A percentile compares a stretch with the other conserved stretches of the same genome.
phyloP scores from a whole-genome alignment of 2,888 invertebrate genomes.

The Epicampocera succincta region DNA sequence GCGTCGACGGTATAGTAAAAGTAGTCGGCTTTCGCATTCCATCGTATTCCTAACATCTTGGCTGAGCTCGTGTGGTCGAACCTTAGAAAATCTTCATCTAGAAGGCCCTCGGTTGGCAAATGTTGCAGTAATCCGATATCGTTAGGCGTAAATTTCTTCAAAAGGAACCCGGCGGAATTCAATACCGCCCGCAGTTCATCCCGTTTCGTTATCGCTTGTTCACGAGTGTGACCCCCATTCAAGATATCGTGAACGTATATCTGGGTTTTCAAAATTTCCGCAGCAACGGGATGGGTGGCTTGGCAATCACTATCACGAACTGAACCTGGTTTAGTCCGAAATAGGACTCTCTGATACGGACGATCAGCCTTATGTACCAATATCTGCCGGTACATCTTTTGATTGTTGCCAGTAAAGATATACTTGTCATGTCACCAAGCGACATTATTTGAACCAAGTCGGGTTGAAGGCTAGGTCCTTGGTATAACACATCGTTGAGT shows the following conservation, averaged over 20 bases:
- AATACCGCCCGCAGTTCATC: not conserved
- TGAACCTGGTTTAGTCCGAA: too few species aligned
- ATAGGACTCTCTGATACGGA: too few species aligned
- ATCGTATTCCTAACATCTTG: not conserved
- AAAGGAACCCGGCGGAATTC: not conserved
- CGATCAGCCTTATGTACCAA: too few species aligned
- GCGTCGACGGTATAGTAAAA: not conserved
- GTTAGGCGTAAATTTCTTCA: not conserved
- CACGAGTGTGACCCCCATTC: not conserved
- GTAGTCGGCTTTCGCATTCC: not conserved
- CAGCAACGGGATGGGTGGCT: not conserved
- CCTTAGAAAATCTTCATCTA: too few species aligned
- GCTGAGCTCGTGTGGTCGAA: not conserved
- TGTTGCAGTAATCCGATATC: not conserved
- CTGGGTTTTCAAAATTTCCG: not conserved
- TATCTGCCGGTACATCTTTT: too few species aligned
- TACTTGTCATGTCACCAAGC: too few species aligned
- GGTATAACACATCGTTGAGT: too few species aligned
- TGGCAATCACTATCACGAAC: constrained; percentile 5
- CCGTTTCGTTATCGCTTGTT: not conserved
- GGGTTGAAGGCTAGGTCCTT: too few species aligned
- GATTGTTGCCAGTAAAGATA: too few species aligned
- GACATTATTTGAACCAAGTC: too few species aligned
- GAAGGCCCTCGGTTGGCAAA: not conserved
- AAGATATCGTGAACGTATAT: not conserved